A percentile compares a stretch with the other conserved stretches of the same genome.
phyloP scores from a whole-genome alignment of 2,797 vertebrate genomes.

The Chiroxiphia lanceolata region DNA sequence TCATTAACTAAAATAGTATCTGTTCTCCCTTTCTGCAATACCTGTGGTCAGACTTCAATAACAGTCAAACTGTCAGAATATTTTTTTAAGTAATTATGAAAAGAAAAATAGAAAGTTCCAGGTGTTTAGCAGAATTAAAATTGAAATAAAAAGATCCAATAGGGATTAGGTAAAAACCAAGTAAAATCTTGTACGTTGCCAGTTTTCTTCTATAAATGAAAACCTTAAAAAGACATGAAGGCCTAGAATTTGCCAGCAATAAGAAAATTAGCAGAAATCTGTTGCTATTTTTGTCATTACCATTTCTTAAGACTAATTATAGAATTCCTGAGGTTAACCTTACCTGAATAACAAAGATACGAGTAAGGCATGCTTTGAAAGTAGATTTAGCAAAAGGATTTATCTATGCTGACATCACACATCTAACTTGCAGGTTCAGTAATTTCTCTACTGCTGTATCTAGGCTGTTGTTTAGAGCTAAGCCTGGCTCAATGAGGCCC shows the following conservation, averaged over 20 bases:
- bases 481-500: background rate
- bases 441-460: background rate
- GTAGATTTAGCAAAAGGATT: background rate
- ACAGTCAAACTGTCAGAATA: background rate
- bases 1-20: background rate
- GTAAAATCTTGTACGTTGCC: background rate
- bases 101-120: constrained; percentile 6
- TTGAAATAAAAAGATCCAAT: background rate
- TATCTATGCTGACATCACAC: background rate
- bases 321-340: background rate
- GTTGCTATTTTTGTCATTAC: background rate
- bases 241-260: background rate
- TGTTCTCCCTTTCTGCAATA: background rate
- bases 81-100: constrained; percentile 5
- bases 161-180: background rate
- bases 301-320: background rate
- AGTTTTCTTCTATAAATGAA: background rate
- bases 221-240: background rate
- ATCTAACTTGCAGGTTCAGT: background rate
- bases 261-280: background rate
- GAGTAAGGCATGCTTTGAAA: background rate
- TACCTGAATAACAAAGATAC: background rate
- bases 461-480: background rate
- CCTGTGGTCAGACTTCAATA: background rate
- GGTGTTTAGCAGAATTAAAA: background rate